phyloP scores from a whole-genome alignment of 2,888 invertebrate genomes.

The Branchipolynoe longqiensis region DNA sequence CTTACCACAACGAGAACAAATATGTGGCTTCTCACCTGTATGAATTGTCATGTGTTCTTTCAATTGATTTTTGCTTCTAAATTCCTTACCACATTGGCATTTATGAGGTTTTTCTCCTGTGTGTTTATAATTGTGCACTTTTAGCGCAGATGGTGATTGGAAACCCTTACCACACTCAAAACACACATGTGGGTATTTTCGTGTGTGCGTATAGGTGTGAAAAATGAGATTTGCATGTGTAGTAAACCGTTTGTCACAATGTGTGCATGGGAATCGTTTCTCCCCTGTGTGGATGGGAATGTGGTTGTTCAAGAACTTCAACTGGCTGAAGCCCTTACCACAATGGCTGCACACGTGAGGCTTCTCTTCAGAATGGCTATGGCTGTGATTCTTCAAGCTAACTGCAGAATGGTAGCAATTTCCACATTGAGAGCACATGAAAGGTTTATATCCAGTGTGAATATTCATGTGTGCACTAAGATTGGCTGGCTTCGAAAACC shows the following conservation, averaged over 20 bases:
- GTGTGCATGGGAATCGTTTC: too few species aligned
- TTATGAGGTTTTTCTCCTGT: not conserved
- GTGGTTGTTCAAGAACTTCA: not conserved
- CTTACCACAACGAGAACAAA: not conserved
- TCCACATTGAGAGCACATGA: not conserved
- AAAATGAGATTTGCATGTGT: too few species aligned
- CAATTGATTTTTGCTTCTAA: not conserved
- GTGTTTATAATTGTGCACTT: not conserved
- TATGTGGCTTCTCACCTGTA: not conserved
- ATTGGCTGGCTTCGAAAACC: not conserved
- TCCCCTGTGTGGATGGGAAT: not conserved
- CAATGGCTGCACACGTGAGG: not conserved
- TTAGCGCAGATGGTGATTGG: not conserved
- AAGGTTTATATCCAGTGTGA: conserved; percentile 17
- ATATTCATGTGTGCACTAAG: not conserved
- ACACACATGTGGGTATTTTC: not conserved
- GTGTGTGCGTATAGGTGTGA: too few species aligned
- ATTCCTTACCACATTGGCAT: not conserved
- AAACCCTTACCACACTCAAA: not conserved
- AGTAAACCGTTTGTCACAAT: too few species aligned
- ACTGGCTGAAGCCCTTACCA: not conserved
- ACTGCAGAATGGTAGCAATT: not conserved
- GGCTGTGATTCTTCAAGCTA: not conserved
- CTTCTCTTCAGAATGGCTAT: not conserved
- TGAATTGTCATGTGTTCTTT: not conserved